These are phyloP conservation scores for Drosophila kohkoa DNA, from an alignment of 1,140 invertebrate species.

Conservation along the genomic window DNA sequence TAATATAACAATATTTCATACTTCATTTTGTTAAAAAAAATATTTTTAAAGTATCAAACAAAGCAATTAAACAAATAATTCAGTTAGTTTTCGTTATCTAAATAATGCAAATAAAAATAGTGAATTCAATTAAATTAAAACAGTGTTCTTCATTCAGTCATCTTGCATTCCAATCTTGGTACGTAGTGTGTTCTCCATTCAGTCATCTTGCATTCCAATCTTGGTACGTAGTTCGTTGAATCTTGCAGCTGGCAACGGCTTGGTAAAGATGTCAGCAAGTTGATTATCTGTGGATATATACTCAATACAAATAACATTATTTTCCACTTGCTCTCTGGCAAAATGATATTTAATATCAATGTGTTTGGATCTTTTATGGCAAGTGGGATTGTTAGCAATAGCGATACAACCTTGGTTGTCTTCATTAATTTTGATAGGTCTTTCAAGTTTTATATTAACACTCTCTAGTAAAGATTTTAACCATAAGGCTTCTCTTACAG, in stretches of 20 bases:
- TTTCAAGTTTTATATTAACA: neutral
- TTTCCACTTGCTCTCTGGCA: neutral
- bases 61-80: too few relatives aligned
- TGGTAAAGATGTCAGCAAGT: constrained; percentile 5
- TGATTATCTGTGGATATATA: constrained; percentile 2
- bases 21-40: too few relatives aligned
- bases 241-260: constrained; percentile 3
- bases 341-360: constrained; percentile 20
- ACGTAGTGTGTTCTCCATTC: too few relatives aligned
- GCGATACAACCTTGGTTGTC: constrained; percentile 13
- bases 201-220: too few relatives aligned
- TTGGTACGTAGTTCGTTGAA: neutral
- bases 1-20: too few relatives aligned
- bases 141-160: too few relatives aligned
- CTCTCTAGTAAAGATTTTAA: neutral
- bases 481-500: neutral
- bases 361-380: constrained; percentile 12
- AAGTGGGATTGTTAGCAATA: constrained; percentile 14
- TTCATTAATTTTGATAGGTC: constrained; percentile 4
- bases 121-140: too few relatives aligned
- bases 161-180: too few relatives aligned
- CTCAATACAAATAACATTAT: neutral
- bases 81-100: too few relatives aligned
- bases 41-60: too few relatives aligned
- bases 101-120: too few relatives aligned